Percentiles rank a stretch among this genome's conserved stretches.
phyloP scores from a whole-genome alignment of 2,113 vertebrate genomes.

The Corydoras sp. region DNA sequence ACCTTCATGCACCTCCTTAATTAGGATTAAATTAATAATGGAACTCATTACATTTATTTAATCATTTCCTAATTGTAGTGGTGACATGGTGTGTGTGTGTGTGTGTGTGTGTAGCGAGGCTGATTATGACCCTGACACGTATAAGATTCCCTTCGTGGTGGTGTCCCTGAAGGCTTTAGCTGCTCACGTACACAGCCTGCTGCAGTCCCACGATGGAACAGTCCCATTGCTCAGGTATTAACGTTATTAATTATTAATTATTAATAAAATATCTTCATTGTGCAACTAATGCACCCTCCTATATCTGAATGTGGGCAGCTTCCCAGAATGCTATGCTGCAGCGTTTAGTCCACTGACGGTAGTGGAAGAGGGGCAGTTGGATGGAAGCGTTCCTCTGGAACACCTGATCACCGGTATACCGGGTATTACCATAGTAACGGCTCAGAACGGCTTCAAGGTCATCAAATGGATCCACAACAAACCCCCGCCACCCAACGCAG shows the following conservation, averaged over 20 bases:
- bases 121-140: slow-evolving; percentile 93
- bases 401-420: slow-evolving; percentile 93
- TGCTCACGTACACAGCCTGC: slow-evolving; percentile 85
- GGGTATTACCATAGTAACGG: slow-evolving; percentile 84
- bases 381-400: slow-evolving; percentile 82
- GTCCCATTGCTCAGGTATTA: slow-evolving; percentile 87
- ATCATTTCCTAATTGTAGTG: no score
- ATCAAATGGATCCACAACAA: slow-evolving; percentile 98
- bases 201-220: slow-evolving; percentile 91
- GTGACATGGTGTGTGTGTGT: neutral
- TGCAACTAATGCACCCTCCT: no score
- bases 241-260: no score
- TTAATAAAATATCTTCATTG: no score
- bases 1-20: no score
- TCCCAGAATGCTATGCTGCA: slow-evolving; percentile 88
- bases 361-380: slow-evolving; percentile 69
- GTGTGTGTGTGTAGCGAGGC: slow-evolving; percentile 69
- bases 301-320: slow-evolving; percentile 61
- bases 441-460: slow-evolving; percentile 94
- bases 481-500: slow-evolving; percentile 80
- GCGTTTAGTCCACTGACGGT: slow-evolving; percentile 76
- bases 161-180: slow-evolving; percentile 84
- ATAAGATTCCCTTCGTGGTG: slow-evolving; percentile 86
- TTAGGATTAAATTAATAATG: no score
- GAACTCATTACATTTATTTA: no score